phyloP scores from a whole-genome alignment of 2,113 vertebrate species.

The Balaenoptera acutorostrata region DNA sequence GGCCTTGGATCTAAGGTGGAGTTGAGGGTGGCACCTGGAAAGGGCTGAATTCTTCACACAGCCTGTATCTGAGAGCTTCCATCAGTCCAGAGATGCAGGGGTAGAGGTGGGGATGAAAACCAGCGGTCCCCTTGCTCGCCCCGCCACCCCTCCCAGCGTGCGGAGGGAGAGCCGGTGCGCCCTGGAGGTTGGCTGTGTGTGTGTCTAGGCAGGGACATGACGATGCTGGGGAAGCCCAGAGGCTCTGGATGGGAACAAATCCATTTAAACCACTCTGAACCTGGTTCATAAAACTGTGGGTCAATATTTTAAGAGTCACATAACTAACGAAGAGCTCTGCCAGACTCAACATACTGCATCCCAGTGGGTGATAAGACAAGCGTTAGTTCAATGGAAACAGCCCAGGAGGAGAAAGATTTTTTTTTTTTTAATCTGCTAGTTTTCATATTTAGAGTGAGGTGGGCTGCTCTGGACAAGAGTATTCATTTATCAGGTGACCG shows the following conservation, averaged over 20 bases:
- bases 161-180: background rate
- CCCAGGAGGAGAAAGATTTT: background rate
- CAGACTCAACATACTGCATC: constrained; percentile 34
- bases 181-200: background rate
- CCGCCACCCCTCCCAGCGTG: background rate
- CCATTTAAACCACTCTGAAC: constrained; percentile 7
- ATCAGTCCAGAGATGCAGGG: background rate
- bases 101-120: background rate
- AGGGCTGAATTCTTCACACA: background rate
- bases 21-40: background rate
- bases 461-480: background rate
- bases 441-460: background rate
- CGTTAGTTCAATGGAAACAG: constrained; percentile 14
- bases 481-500: background rate
- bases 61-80: background rate
- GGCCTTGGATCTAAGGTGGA: background rate
- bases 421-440: background rate
- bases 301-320: constrained; percentile 43
- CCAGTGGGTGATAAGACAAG: background rate
- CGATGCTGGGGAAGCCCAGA: background rate
- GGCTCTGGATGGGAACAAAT: background rate
- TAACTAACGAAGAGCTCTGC: background rate
- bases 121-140: background rate
- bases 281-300: background rate
- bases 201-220: background rate